Evolutionary conservation across 2,888 invertebrate species (phyloP), one percentile per base, ranked within the genome.

Genomic region (Tigriopus californicus): DNA sequence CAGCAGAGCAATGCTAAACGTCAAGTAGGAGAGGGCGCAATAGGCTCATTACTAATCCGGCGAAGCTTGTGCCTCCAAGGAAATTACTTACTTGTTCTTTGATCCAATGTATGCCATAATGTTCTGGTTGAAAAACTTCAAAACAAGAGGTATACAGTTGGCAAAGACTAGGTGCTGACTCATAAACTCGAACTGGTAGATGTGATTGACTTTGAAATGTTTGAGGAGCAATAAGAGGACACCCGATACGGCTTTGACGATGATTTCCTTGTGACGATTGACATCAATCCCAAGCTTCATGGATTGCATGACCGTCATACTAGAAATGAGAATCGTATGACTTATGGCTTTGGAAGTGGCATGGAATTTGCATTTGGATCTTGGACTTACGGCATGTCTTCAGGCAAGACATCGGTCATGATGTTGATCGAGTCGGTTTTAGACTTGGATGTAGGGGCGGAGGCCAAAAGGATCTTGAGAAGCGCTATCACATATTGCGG

Each of bases 181-280:
- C 83, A 97, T 90, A 70, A 90, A 97, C 73, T 99, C 98, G 76
- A 97, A 98, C 74, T 99, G 98, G 72, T 95, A 98, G 52, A 97
- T 79, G 74, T 98, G 98, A 74, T 95, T 98, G 49, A 85, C 42
- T 73, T 97, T 97, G 68, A 97, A 91, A 75, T 98, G 95, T 74
- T 99, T 99, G 64, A 98, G 74, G 86, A 48, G 90, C 88, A 0
- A 90, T 83, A 76, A 66, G n/a, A 77, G 67, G 6, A 76, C 67
- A 6, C 68, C 67, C 1, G 71, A 69, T n/a, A 73, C 68, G 6
- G 78, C 73, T 76, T 98, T 99, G 0, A 97, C 94, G 66, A 98
- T 90, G 58, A 98, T 90, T 75, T 97, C 92, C 72, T 98, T 98
- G 72, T 99, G 98, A 60, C 98, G 79, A 71, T 92, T 94, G 22